Percentiles rank a stretch among this genome's conserved stretches.
These are phyloP conservation scores for Lamellibrachia columna DNA, from an alignment of 2,888 invertebrate genomes.

Conservation along the genomic window DNA sequence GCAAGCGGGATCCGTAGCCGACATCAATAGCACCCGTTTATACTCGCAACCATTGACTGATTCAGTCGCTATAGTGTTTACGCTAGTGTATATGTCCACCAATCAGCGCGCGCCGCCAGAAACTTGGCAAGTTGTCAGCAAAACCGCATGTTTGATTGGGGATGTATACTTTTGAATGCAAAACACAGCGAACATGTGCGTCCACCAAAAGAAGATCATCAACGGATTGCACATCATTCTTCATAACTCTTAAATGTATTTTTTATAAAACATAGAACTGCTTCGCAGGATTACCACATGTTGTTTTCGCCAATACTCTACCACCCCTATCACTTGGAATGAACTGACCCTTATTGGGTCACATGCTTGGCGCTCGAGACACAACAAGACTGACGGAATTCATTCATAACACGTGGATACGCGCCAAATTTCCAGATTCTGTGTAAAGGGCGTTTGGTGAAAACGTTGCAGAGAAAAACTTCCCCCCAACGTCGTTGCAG, in stretches of 20 bases:
- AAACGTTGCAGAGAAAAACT: not conserved
- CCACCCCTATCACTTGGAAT: not conserved
- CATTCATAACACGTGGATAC: constrained; percentile 16
- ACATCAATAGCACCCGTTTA: not conserved
- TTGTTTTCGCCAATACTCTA: not conserved
- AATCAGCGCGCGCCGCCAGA: constrained; percentile 12
- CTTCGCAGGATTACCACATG: not conserved
- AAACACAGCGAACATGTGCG: not conserved
- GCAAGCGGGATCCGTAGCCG: not conserved
- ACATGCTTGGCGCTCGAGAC: not conserved
- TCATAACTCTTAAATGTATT: not conserved
- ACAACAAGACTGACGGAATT: not conserved
- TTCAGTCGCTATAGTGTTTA: not conserved
- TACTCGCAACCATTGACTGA: not conserved
- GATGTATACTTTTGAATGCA: not conserved
- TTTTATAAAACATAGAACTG: not conserved
- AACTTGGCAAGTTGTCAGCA: not conserved
- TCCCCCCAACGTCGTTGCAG: not conserved
- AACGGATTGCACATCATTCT: not conserved
- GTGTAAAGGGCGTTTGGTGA: not conserved
- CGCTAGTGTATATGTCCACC: not conserved
- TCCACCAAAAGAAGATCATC: not conserved
- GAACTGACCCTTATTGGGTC: not conserved
- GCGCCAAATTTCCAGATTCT: not conserved
- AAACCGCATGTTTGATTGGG: not conserved